Conservation (phyloP, 2,797 vertebrate genomes). For the Poecilia velifera region DNA sequence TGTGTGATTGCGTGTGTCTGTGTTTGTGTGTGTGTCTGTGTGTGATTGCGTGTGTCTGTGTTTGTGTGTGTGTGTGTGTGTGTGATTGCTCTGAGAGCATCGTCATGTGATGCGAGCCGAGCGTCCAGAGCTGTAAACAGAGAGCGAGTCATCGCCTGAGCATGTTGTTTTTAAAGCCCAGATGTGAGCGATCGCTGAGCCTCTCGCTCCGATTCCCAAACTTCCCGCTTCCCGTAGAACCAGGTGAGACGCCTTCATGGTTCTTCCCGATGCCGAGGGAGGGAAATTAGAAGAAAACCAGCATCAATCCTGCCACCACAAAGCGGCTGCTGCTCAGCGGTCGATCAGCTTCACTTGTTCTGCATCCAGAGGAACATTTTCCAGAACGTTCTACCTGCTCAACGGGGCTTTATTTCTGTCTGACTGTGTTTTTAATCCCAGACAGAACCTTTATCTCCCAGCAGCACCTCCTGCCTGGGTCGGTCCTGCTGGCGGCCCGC, state of each 20-base stretch:
- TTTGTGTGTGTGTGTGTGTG: too few relatives aligned
- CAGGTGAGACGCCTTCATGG: background rate
- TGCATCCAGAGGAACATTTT: background rate
- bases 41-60: too few relatives aligned
- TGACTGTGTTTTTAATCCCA: constrained; percentile 3
- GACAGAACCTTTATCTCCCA: constrained; percentile 16
- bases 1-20: too few relatives aligned
- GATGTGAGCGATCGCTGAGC: background rate
- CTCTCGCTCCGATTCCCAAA: background rate
- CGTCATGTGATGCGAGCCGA: background rate
- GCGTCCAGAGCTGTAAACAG: constrained; percentile 1
- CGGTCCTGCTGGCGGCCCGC: constrained; percentile 19
- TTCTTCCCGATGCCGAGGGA: background rate
- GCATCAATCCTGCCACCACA: background rate
- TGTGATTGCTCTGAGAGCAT: constrained; percentile 18
- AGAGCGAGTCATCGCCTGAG: constrained; percentile 2
- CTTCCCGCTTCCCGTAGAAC: background rate
- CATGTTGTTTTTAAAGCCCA: background rate
- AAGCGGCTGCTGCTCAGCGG: background rate
- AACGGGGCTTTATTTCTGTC: background rate
- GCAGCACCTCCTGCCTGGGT: constrained; percentile 1
- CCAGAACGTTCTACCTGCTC: constrained; percentile 1
- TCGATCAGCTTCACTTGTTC: background rate
- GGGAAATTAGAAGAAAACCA: background rate
- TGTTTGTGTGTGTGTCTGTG: too few relatives aligned